Conservation (phyloP, 2,888 invertebrate species). For the Rhyacophila evoluta region DNA sequence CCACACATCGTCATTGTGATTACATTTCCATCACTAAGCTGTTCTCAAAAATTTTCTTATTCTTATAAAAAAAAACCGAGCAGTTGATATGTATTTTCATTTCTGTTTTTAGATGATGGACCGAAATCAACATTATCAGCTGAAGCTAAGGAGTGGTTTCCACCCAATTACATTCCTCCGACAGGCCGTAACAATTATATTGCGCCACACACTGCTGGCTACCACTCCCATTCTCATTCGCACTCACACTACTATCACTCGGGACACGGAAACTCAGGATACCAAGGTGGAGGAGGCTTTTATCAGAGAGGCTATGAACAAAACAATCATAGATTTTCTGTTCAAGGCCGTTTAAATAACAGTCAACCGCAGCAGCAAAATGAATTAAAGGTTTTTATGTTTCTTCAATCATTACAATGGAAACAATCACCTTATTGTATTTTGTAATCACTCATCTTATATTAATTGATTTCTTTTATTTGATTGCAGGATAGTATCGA, state of each 20-base stretch:
- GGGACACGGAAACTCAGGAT: slow-evolving; percentile 56
- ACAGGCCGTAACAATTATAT: slow-evolving; percentile 57
- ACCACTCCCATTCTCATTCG: slow-evolving; percentile 35
- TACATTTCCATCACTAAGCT: too few relatives aligned
- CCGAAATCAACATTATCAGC: slow-evolving; percentile 66
- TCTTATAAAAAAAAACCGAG: too few relatives aligned
- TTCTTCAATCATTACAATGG: too few relatives aligned
- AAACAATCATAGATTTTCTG: slow-evolving; percentile 47
- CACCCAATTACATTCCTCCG: slow-evolving; percentile 63
- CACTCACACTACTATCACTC: slow-evolving; percentile 27
- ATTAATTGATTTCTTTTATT: neutral
- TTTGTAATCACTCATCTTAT: too few relatives aligned
- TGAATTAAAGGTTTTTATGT: neutral
- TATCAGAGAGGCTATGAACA: slow-evolving; percentile 41
- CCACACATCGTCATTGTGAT: too few relatives aligned
- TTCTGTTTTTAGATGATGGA: slow-evolving; percentile 48
- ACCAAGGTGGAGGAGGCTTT: slow-evolving; percentile 46
- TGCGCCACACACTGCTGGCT: slow-evolving; percentile 33
- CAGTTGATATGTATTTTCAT: too few relatives aligned
- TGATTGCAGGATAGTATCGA: slow-evolving; percentile 65
- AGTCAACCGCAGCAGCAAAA: slow-evolving; percentile 61
- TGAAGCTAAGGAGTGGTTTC: slow-evolving; percentile 74
- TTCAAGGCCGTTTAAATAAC: slow-evolving; percentile 62
- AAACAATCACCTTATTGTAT: too few relatives aligned
- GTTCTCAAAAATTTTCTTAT: too few relatives aligned